These are phyloP conservation scores for Bedellia somnulentella DNA, from an alignment of 2,888 invertebrate species.

Conservation along the genomic window DNA sequence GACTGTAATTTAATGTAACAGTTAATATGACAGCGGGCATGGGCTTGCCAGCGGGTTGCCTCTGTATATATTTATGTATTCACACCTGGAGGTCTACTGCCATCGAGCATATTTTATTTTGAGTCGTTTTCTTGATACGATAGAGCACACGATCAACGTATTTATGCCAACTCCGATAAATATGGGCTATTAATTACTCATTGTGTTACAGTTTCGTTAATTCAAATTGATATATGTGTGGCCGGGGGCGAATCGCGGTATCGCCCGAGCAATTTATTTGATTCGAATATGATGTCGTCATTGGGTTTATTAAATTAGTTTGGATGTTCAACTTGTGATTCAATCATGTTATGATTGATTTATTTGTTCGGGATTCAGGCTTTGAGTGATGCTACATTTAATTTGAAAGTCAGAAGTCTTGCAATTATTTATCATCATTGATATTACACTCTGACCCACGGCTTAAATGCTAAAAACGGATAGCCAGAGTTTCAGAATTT, in stretches of 20 bases:
- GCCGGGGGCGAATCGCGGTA: conserved; percentile 6
- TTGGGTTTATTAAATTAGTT: too few relatives aligned
- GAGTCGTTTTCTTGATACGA: conserved; percentile 40
- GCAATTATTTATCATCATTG: too few relatives aligned
- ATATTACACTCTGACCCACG: too few relatives aligned
- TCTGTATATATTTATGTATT: conserved; percentile 55
- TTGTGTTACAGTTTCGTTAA: conserved; percentile 51
- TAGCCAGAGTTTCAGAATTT: too few relatives aligned
- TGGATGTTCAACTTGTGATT: too few relatives aligned
- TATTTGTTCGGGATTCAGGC: too few relatives aligned
- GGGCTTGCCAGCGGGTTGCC: conserved; percentile 57
- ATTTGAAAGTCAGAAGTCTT: too few relatives aligned
- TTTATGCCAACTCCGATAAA: conserved; percentile 48
- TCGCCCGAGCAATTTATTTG: too few relatives aligned
- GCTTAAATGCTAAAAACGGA: too few relatives aligned
- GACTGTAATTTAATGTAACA: conserved; percentile 58
- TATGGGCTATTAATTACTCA: conserved; percentile 53
- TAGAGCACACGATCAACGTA: conserved; percentile 37
- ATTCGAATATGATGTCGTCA: too few relatives aligned
- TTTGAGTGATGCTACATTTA: too few relatives aligned
- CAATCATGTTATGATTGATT: too few relatives aligned
- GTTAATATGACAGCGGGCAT: conserved; percentile 60
- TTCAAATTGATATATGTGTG: conserved; percentile 41
- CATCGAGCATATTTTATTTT: conserved; percentile 41
- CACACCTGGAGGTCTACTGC: conserved; percentile 55